Evolutionary conservation across 2,797 vertebrate species (phyloP).

Genomic region (Distichodus sexfasciatus): DNA sequence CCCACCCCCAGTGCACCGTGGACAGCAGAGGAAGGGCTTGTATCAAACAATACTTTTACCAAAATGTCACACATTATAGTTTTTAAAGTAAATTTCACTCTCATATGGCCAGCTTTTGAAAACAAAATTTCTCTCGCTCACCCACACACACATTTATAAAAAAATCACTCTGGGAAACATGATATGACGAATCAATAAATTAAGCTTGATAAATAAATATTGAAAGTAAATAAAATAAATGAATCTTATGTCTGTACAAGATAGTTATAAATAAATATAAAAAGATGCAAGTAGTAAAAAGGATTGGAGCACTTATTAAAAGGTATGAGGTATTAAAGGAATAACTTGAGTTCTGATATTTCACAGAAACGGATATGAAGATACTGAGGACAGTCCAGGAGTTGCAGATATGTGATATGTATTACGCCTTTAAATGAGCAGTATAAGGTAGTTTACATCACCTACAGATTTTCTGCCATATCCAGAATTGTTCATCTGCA

Average conservation of each 20-base stretch:
- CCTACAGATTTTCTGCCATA: not conserved
- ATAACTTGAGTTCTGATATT: constrained; percentile 41
- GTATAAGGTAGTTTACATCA: not conserved
- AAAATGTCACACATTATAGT: constrained; percentile 50
- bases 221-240: constrained; percentile 68
- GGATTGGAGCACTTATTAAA: constrained; percentile 33
- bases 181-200: constrained; percentile 44
- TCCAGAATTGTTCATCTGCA: too few relatives aligned
- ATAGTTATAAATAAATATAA: constrained; percentile 52
- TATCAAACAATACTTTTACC: constrained; percentile 51
- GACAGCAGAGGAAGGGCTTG: constrained; percentile 48
- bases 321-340: constrained; percentile 46
- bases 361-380: constrained; percentile 34
- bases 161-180: constrained; percentile 47
- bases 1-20: constrained; percentile 41
- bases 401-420: constrained; percentile 2
- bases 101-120: constrained; percentile 33
- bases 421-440: not conserved
- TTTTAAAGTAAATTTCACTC: constrained; percentile 45
- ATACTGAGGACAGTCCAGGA: constrained; percentile 25
- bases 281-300: constrained; percentile 42
- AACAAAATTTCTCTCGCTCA: constrained; percentile 4
- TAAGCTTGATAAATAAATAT: constrained; percentile 59
- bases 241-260: constrained; percentile 72
- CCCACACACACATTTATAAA: constrained; percentile 30